Evolutionary conservation across 2,888 invertebrate genomes (phyloP).

Genomic region (Melanchra persicariae): DNA sequence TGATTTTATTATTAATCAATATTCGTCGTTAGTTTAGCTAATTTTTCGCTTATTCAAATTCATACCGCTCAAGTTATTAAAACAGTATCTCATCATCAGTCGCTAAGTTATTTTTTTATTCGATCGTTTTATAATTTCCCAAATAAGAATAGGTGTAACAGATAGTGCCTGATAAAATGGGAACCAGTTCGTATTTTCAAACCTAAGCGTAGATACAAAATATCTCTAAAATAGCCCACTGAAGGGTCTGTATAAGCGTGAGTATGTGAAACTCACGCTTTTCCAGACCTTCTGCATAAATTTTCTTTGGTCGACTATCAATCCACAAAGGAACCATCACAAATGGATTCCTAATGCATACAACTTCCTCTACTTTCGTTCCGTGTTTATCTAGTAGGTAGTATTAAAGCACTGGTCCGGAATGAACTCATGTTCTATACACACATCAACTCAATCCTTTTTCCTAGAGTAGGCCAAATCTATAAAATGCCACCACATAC

Average conservation of each 20-base stretch:
- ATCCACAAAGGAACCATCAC: neutral
- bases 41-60: too few relatives aligned
- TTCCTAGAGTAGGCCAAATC: neutral
- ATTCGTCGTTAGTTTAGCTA: too few relatives aligned
- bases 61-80: too few relatives aligned
- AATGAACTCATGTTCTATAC: neutral
- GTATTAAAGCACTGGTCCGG: neutral
- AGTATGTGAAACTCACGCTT: neutral
- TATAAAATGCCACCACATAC: neutral
- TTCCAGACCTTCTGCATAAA: neutral
- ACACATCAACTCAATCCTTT: neutral
- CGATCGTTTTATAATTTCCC: too few relatives aligned
- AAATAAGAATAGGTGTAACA: too few relatives aligned
- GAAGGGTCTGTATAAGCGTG: too few relatives aligned
- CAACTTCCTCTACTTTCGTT: slow-evolving; percentile 3
- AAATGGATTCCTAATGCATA: slow-evolving; percentile 33
- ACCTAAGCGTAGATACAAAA: neutral
- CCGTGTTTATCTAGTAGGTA: slow-evolving; percentile 9
- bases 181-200: too few relatives aligned
- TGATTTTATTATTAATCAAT: too few relatives aligned
- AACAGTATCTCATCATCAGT: too few relatives aligned
- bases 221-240: neutral
- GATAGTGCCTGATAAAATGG: too few relatives aligned
- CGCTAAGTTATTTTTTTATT: too few relatives aligned
- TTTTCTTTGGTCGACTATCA: neutral